Conservation (phyloP, 64 coral and sea anemone species). For the Anthopleura sola region DNA sequence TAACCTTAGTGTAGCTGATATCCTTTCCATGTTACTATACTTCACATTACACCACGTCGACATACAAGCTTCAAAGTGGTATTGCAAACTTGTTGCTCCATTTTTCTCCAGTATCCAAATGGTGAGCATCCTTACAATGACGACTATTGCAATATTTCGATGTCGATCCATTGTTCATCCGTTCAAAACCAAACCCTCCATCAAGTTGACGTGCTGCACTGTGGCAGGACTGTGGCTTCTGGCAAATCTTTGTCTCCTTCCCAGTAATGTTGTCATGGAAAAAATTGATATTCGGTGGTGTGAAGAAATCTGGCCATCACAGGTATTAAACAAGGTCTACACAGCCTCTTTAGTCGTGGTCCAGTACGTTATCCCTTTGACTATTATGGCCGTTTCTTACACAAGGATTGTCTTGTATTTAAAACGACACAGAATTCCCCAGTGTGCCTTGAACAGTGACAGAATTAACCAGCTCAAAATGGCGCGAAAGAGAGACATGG, state of each 20-base stretch:
- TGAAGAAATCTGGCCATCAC: background rate
- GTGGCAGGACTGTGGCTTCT: too few species aligned
- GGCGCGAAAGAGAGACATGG: background rate
- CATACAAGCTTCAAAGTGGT: background rate
- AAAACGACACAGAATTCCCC: background rate
- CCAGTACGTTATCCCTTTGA: background rate
- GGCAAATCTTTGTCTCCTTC: too few species aligned
- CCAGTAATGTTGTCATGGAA: too few species aligned
- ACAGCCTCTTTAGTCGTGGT: background rate
- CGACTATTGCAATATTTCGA: background rate
- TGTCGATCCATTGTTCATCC: background rate
- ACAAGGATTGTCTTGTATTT: slow-evolving; percentile 10
- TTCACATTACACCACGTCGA: background rate
- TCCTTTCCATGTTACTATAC: background rate
- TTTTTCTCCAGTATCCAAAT: background rate
- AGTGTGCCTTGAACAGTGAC: background rate
- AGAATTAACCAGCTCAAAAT: background rate
- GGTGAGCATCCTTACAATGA: background rate
- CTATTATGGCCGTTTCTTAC: background rate
- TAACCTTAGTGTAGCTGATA: slow-evolving; percentile 2
- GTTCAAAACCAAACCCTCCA: background rate
- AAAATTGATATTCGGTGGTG: too few species aligned
- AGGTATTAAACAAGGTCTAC: slow-evolving; percentile 1
- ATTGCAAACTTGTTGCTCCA: background rate
- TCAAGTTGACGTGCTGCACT: too few species aligned